Evolutionary conservation across 2,113 vertebrate species (phyloP).

Genomic region (Python bivittatus): DNA sequence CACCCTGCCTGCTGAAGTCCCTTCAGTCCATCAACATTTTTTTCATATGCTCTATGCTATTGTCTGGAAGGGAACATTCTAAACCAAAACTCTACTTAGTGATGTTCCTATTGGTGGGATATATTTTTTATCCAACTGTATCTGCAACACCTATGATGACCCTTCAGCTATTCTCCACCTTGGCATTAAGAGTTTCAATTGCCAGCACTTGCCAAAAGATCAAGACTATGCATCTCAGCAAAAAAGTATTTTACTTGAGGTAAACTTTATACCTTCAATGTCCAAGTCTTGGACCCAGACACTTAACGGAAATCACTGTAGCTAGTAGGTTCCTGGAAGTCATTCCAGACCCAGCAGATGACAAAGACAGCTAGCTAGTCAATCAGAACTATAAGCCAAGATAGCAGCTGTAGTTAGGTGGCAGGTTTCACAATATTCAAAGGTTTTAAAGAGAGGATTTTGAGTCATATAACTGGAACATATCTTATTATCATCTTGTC

Average conservation of each 20-base stretch:
- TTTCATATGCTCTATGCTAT: neutral
- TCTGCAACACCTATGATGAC: neutral
- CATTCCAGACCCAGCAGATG: neutral
- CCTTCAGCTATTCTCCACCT: neutral
- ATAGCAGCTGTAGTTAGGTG: slow-evolving; percentile 9
- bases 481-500: neutral
- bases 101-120: neutral
- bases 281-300: neutral
- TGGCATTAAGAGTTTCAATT: neutral
- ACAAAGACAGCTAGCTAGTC: neutral
- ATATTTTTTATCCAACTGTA: neutral
- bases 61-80: neutral
- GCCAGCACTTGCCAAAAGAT: neutral
- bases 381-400: neutral
- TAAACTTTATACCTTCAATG: neutral
- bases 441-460: neutral
- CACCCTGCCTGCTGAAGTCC: neutral
- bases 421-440: neutral
- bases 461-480: neutral
- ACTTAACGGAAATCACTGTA: slow-evolving; percentile 16
- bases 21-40: neutral
- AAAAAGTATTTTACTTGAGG: no score
- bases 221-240: neutral
- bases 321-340: neutral
- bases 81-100: neutral